Percentiles rank a stretch among this genome's conserved stretches.
These are phyloP conservation scores for Antheraea pernyi DNA, from an alignment of 1,140 invertebrate species.

Conservation along the genomic window DNA sequence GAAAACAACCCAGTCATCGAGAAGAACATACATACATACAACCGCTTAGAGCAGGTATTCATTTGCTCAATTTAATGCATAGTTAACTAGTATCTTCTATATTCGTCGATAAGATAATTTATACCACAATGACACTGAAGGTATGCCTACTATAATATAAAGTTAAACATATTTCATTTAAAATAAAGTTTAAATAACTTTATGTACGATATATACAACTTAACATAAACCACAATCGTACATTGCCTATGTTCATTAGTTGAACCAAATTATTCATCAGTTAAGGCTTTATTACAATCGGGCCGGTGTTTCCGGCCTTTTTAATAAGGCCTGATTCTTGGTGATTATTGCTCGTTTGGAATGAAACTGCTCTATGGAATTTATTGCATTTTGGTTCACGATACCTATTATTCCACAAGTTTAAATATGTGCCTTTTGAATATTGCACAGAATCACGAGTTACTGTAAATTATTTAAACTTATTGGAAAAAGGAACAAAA, in stretches of 20 bases:
- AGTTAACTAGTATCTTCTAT: too few species aligned
- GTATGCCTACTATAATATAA: too few species aligned
- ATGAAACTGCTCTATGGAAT: not conserved
- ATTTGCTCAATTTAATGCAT: too few species aligned
- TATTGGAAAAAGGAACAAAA: too few species aligned
- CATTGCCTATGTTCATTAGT: not conserved
- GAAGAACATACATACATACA: too few species aligned
- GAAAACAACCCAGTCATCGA: too few species aligned
- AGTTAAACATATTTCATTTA: too few species aligned
- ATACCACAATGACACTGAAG: too few species aligned
- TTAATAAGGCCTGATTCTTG: conserved; percentile 1
- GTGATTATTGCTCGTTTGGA: not conserved
- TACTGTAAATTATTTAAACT: too few species aligned
- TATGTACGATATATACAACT: not conserved
- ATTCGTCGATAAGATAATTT: too few species aligned
- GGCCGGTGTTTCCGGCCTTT: not conserved
- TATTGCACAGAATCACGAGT: too few species aligned
- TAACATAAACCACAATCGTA: not conserved
- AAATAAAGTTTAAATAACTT: not conserved
- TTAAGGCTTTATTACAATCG: not conserved
- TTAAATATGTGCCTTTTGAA: not conserved
- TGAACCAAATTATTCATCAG: not conserved
- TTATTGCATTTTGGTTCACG: not conserved
- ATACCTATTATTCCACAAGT: not conserved
- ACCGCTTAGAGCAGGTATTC: too few species aligned